Base-by-base conservation (phyloP, 2,797 vertebrate species). In the Notolepis coatsorum region DNA sequence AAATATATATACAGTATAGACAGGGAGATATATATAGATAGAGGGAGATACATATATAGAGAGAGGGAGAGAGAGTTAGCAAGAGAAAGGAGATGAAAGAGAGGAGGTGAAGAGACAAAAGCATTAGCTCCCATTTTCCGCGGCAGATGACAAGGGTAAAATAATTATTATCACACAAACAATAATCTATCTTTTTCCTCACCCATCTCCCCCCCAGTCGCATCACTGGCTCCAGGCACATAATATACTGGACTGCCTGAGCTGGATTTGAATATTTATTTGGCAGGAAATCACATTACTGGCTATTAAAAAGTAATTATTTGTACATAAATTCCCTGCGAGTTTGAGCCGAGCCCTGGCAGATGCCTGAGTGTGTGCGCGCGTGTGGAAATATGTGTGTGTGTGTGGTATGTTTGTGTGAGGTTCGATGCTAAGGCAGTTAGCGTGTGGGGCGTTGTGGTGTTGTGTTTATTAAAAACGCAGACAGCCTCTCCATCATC, bases 291-390 rank as follows among this genome's bases (percentile, higher is more conserved):
- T 93, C 91, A 84, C 88, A 93, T 94, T 93, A 93, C 84, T 87
- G 90, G 87, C 92, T 92, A 94, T 94, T 93, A 94, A 94, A 94
- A 94, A 93, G 92, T 94, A 94, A 93, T 94, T 94, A 94, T 94
- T 93, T 93, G 92, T 93, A 93, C 93, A 94, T 94, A 94, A 93
- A 93, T 94, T 93, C 88, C 86, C 85, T 46, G 84, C 85, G 88
- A 93, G 86, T 92, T 89, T 84, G 88, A 90, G 84, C 79, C 68
- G 65, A 85, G 87, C 85, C 83, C 90, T 92, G 89, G 90, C 91
- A 91, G 91, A 87, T 85, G 84, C 81, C 73, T 53, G 20, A 18
- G 48, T 65, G 18, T 71, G 15, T 51, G 27, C 15, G 37, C 51
- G 48, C 31, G 20, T 62, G 25, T 30, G 7, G 65, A 28, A 39